Conservation (phyloP, 2,888 invertebrate genomes). For the Phengaris alcon region DNA sequence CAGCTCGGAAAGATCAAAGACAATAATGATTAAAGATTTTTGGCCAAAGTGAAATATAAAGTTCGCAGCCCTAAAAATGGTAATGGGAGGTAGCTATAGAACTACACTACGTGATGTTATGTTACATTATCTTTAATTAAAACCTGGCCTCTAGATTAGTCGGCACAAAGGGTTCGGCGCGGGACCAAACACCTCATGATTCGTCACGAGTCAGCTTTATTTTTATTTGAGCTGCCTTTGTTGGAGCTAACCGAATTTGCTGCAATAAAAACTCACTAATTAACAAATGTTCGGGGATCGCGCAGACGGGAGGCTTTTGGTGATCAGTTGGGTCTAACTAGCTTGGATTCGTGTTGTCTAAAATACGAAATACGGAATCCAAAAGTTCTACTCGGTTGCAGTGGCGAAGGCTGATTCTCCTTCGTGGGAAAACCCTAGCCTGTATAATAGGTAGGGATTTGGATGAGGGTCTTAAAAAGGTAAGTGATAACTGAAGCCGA, state of each 20-base stretch:
- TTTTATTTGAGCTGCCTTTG: constrained; percentile 75
- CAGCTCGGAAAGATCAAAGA: too few species aligned
- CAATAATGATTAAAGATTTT: too few species aligned
- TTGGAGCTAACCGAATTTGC: constrained; percentile 76
- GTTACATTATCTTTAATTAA: constrained; percentile 77
- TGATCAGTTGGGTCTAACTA: too few species aligned
- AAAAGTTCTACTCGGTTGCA: too few species aligned
- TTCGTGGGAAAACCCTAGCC: too few species aligned
- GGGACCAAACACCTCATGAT: constrained; percentile 73
- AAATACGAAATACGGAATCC: too few species aligned
- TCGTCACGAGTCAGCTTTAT: constrained; percentile 76
- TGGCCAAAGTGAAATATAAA: not conserved
- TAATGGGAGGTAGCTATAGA: constrained; percentile 44
- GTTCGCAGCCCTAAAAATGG: constrained; percentile 52
- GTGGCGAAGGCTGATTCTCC: too few species aligned
- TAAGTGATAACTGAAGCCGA: too few species aligned
- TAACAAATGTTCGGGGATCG: constrained; percentile 65
- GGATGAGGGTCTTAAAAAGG: too few species aligned
- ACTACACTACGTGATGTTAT: constrained; percentile 65
- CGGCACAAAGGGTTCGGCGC: constrained; percentile 70
- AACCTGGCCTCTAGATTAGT: constrained; percentile 67
- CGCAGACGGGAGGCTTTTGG: not conserved
- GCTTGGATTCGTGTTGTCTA: too few species aligned
- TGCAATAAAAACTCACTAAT: constrained; percentile 74
- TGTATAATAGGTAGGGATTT: too few species aligned